These are phyloP conservation scores for Macroteleia sp. DNA, from an alignment of 2,888 invertebrate genomes.

Conservation along the genomic window DNA sequence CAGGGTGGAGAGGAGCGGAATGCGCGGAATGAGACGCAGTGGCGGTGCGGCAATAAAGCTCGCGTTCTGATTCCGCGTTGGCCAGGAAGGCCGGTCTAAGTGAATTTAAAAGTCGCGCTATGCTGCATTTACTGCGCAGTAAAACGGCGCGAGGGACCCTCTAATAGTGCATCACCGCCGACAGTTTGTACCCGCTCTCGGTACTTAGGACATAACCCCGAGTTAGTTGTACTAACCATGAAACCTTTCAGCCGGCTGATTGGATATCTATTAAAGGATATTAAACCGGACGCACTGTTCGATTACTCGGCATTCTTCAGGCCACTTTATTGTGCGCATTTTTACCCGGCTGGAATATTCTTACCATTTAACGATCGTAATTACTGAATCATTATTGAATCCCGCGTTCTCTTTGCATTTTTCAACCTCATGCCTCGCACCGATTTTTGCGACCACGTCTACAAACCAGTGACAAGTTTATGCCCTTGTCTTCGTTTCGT, in stretches of 20 bases:
- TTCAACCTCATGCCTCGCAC: conserved; percentile 5
- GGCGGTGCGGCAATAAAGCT: conserved; percentile 70
- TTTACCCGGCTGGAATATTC: conserved; percentile 13
- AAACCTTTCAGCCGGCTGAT: conserved; percentile 59
- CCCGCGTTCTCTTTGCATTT: conserved; percentile 1
- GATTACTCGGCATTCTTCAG: conserved; percentile 37
- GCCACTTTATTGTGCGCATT: conserved; percentile 30
- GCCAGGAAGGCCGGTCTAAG: conserved; percentile 71
- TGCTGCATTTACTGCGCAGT: conserved; percentile 79
- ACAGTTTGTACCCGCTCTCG: conserved; percentile 60
- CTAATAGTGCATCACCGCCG: conserved; percentile 75
- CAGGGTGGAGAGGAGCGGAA: conserved; percentile 33
- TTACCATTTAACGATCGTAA: conserved; percentile 30
- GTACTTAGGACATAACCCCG: conserved; percentile 65
- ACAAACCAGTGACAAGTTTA: conserved; percentile 18
- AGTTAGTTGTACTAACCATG: conserved; percentile 67
- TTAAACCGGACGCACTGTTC: conserved; percentile 63
- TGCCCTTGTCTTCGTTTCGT: not conserved
- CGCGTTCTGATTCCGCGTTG: conserved; percentile 75
- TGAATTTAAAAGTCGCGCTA: conserved; percentile 80
- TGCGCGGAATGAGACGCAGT: conserved; percentile 66
- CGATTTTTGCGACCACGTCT: not conserved
- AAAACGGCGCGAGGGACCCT: conserved; percentile 75
- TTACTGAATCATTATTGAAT: conserved; percentile 29
- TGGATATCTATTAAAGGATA: conserved; percentile 76